Percentiles rank a stretch among this genome's conserved stretches.
Evolutionary conservation across 2,113 vertebrate genomes (phyloP).

Genomic region (Meles meles): DNA sequence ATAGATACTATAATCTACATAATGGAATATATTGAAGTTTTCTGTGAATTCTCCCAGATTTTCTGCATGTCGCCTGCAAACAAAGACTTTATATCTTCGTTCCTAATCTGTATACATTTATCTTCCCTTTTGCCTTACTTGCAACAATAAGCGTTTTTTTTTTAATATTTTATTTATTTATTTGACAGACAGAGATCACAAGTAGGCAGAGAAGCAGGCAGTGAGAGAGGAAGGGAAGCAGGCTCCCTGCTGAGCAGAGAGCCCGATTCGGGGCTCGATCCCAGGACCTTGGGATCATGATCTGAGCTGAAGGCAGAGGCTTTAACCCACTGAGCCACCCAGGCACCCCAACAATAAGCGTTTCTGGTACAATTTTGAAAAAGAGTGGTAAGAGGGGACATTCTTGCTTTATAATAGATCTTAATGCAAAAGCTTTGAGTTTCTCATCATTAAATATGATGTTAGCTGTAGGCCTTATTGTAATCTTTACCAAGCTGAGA

Average conservation of each 20-base stretch:
- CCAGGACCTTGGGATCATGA: too few species aligned
- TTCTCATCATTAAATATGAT: not conserved
- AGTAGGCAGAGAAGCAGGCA: too few species aligned
- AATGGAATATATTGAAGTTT: not conserved
- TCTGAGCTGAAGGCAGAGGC: too few species aligned
- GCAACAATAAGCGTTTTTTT: not conserved
- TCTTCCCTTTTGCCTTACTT: not conserved
- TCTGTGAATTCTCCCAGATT: not conserved
- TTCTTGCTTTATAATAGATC: not conserved
- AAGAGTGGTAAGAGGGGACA: not conserved
- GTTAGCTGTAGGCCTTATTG: not conserved
- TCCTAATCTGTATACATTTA: not conserved
- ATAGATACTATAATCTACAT: not conserved
- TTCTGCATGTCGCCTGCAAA: not conserved
- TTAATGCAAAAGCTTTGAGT: not conserved
- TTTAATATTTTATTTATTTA: too few species aligned
- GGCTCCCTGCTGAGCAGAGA: too few species aligned
- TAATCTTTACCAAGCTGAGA: not conserved
- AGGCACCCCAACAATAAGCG: not conserved
- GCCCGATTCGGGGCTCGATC: too few species aligned
- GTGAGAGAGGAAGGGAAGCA: too few species aligned
- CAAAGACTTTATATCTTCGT: not conserved
- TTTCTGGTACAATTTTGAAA: not conserved
- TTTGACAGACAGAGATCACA: too few species aligned
- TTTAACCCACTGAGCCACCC: too few species aligned